Evolutionary conservation across 2,797 vertebrate species (phyloP).

Genomic region (Tolypeutes matacus): DNA sequence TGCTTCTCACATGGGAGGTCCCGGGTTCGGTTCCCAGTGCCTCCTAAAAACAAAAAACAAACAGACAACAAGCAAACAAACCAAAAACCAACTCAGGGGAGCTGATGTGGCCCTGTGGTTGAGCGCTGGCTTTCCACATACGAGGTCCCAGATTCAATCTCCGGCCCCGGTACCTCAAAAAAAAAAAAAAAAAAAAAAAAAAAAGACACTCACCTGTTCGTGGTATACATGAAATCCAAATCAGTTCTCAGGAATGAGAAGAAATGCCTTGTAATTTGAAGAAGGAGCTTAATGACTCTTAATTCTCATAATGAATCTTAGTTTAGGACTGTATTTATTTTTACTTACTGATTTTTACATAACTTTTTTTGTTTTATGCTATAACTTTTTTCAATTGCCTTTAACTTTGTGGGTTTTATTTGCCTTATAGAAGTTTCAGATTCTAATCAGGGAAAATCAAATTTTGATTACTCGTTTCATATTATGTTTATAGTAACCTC

Average conservation of each 20-base stretch:
- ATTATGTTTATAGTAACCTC: constrained; percentile 12
- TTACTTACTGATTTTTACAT: neutral
- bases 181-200: neutral
- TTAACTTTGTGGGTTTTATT: neutral
- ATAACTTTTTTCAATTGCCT: neutral
- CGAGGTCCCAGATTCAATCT: too few species aligned
- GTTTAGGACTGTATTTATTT: neutral
- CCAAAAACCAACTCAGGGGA: too few species aligned
- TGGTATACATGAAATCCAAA: neutral
- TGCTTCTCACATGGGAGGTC: too few species aligned
- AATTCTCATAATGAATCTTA: constrained; percentile 21
- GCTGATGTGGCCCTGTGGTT: too few species aligned
- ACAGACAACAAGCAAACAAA: too few species aligned
- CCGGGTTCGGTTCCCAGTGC: too few species aligned
- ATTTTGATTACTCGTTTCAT: constrained; percentile 26
- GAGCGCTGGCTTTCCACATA: too few species aligned
- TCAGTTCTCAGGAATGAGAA: neutral
- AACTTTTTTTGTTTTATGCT: neutral
- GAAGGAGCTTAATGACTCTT: constrained; percentile 4
- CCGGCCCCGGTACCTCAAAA: too few species aligned
- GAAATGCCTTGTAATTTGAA: constrained; percentile 26
- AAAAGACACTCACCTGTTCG: neutral
- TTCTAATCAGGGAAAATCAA: constrained; percentile 30
- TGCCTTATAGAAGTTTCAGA: neutral
- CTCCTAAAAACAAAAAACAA: too few species aligned